Percentiles rank a stretch among this genome's conserved stretches.
Evolutionary conservation across 1,140 invertebrate species (phyloP).

Genomic region (Meloidogyne hapla): DNA sequence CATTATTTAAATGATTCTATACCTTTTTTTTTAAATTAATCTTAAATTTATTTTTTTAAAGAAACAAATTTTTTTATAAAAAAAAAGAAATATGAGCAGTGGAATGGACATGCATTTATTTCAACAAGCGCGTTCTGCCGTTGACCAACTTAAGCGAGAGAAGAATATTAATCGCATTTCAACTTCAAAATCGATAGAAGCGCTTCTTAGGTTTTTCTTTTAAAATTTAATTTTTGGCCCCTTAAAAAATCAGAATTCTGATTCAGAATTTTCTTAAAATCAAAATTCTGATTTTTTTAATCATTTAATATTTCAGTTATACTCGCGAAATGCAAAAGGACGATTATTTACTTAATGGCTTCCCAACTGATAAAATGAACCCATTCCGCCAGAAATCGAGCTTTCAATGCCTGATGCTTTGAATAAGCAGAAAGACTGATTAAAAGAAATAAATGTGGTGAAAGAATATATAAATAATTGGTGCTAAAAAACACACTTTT

Average conservation of each 20-base stretch:
- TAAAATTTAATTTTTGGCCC: not conserved
- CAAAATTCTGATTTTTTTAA: constrained; percentile 8
- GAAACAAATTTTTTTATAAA: not conserved
- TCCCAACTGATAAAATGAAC: constrained; percentile 59
- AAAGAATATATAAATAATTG: not conserved
- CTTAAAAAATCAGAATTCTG: not conserved
- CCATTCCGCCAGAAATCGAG: constrained; percentile 58
- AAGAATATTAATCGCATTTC: constrained; percentile 40
- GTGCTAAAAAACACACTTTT: not conserved
- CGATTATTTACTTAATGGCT: constrained; percentile 56
- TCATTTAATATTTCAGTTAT: constrained; percentile 24
- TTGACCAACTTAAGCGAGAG: constrained; percentile 54
- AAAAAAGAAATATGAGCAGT: constrained; percentile 43
- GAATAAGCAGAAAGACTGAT: constrained; percentile 11
- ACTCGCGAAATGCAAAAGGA: constrained; percentile 49
- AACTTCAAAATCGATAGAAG: constrained; percentile 43
- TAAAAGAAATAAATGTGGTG: not conserved
- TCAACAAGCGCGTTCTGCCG: constrained; percentile 44
- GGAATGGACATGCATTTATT: constrained; percentile 41
- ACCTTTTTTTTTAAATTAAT: too few species aligned
- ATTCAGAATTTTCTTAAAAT: constrained; percentile 1
- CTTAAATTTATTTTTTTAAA: too few species aligned
- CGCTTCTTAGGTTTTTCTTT: constrained; percentile 46
- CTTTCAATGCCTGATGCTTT: constrained; percentile 54
- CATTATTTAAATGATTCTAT: too few species aligned